Evolutionary conservation across 92 coral and sea anemone genomes (phyloP).

Genomic region (Siderastrea siderea): DNA sequence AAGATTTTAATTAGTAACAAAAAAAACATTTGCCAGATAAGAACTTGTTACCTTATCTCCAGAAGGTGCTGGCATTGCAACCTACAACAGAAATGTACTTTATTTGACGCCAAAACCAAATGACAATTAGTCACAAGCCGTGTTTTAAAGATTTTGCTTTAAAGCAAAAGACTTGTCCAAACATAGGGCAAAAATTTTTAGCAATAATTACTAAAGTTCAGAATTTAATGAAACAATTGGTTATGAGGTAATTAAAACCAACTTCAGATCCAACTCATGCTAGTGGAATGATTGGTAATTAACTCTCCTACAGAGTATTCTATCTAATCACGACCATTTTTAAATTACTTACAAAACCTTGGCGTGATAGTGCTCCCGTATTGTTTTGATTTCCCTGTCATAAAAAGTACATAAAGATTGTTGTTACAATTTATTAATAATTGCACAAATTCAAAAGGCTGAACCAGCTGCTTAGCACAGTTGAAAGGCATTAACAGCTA

Average conservation of each 20-base stretch:
- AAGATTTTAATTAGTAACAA: background rate
- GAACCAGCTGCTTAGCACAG: background rate
- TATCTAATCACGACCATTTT: background rate
- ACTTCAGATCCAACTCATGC: too few relatives aligned
- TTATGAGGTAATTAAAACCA: too few relatives aligned
- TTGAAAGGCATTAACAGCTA: background rate
- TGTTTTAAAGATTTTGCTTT: too few relatives aligned
- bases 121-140: background rate
- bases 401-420: background rate
- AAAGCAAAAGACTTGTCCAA: too few relatives aligned
- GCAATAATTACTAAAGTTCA: too few relatives aligned
- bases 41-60: constrained; percentile 18
- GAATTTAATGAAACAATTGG: too few relatives aligned
- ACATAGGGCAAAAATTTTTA: too few relatives aligned
- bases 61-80: constrained; percentile 59
- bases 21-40: background rate
- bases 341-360: constrained; percentile 15
- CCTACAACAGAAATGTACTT: constrained; percentile 5
- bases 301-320: background rate
- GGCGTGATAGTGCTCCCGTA: constrained; percentile 23
- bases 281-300: too few relatives aligned
- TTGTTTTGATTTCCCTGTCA: constrained; percentile 9
- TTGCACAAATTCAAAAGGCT: background rate
- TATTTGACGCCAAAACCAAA: background rate
- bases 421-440: background rate